These are phyloP conservation scores for Tolypeutes matacus DNA, from an alignment of 2,797 vertebrate genomes.

Conservation along the genomic window DNA sequence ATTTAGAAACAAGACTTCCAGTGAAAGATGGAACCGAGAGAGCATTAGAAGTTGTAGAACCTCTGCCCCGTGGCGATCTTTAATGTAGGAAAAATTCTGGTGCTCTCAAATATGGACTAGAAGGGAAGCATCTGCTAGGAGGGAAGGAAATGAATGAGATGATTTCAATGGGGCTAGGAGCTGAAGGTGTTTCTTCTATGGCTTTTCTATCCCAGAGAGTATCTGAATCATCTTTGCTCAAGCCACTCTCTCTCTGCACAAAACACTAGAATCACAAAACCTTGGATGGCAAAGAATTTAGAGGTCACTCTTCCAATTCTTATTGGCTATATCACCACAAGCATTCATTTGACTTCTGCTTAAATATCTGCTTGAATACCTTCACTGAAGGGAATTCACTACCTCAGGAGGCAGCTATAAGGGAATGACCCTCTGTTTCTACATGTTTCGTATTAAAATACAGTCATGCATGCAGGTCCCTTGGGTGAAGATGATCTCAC, in stretches of 20 bases:
- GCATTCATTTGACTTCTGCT: slow-evolving; percentile 24
- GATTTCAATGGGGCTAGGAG: background rate
- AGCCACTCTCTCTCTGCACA: background rate
- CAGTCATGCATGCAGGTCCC: background rate
- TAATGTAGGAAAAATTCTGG: background rate
- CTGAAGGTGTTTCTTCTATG: slow-evolving; percentile 42
- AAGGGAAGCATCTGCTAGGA: background rate
- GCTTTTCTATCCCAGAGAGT: background rate
- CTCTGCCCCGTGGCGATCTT: background rate
- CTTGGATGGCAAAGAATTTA: slow-evolving; percentile 30
- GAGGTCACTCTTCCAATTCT: background rate
- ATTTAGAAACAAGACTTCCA: background rate
- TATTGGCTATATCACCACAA: background rate
- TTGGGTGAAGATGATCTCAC: background rate
- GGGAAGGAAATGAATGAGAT: slow-evolving; percentile 11
- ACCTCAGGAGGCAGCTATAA: background rate
- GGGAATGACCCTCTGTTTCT: slow-evolving; percentile 38
- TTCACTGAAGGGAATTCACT: background rate
- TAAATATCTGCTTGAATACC: slow-evolving; percentile 36
- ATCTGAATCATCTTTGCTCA: slow-evolving; percentile 50
- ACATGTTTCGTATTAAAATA: slow-evolving; percentile 37
- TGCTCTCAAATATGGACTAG: background rate
- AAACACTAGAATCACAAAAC: slow-evolving; percentile 32
- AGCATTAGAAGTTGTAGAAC: slow-evolving; percentile 29
- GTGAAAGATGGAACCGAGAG: slow-evolving; percentile 37